Evolutionary conservation across 2,888 invertebrate genomes (phyloP).

Genomic region (Rhynchonema sp.): DNA sequence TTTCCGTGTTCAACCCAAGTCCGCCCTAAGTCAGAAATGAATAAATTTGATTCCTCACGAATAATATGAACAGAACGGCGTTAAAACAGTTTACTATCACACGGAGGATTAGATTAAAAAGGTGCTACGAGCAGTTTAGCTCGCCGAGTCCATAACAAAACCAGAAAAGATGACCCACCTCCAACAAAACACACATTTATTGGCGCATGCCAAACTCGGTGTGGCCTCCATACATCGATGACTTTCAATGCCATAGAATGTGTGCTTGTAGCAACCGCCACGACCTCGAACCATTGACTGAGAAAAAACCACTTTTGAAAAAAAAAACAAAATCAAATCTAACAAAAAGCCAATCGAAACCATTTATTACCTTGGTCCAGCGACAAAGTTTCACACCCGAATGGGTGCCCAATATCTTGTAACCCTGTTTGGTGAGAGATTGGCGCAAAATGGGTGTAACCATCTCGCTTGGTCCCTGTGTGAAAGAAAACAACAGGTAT

Average conservation of each 20-base stretch:
- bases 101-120: too few species aligned
- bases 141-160: too few species aligned
- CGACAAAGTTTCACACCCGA: constrained; percentile 42
- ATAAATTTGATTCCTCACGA: too few species aligned
- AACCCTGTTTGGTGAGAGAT: constrained; percentile 40
- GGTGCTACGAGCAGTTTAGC: too few species aligned
- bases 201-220: constrained; percentile 41
- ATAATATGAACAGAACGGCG: too few species aligned
- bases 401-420: constrained; percentile 39
- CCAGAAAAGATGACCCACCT: constrained; percentile 28
- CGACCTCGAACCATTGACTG: constrained; percentile 29
- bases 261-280: constrained; percentile 43
- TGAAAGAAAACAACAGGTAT: too few species aligned
- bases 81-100: too few species aligned
- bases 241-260: constrained; percentile 42
- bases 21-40: too few species aligned
- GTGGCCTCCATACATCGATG: constrained; percentile 44
- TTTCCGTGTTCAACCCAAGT: too few species aligned
- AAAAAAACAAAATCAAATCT: not conserved
- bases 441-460: constrained; percentile 36
- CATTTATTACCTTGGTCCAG: constrained; percentile 40
- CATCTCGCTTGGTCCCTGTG: too few species aligned
- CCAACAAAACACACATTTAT: constrained; percentile 45
- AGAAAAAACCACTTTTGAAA: not conserved
- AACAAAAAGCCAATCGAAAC: not conserved